A percentile compares a stretch with the other conserved stretches of the same genome.
phyloP scores from a whole-genome alignment of 2,888 invertebrate species.

The Yponomeuta sedellus region DNA sequence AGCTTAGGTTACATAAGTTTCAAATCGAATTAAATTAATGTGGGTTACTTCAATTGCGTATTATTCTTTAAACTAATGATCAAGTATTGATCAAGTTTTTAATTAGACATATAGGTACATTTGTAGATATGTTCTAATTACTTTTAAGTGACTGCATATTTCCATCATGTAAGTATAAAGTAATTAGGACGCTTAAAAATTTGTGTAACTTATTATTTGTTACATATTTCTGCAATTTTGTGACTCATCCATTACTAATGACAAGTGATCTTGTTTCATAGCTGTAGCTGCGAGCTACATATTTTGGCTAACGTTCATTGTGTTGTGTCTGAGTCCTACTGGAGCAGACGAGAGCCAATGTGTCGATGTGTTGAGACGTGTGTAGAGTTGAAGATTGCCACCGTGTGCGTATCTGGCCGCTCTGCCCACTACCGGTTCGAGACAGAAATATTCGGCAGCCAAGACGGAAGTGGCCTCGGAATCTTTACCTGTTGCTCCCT shows the following conservation, averaged over 20 bases:
- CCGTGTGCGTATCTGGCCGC: conserved; percentile 62
- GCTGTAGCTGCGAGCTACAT: neutral
- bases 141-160: neutral
- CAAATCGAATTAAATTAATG: neutral
- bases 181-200: neutral
- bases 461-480: conserved; percentile 77
- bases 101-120: neutral
- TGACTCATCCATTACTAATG: neutral
- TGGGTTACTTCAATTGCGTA: neutral
- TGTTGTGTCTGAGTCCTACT: conserved; percentile 22
- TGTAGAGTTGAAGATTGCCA: conserved; percentile 13
- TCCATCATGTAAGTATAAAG: neutral
- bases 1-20: neutral
- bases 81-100: neutral
- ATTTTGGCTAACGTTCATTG: conserved; percentile 28
- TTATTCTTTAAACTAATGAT: neutral
- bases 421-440: conserved; percentile 74
- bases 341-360: conserved; percentile 34
- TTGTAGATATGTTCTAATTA: too few species aligned
- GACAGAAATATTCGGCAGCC: conserved; percentile 77
- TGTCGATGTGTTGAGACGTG: conserved; percentile 32
- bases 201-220: neutral
- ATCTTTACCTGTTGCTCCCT: conserved; percentile 77
- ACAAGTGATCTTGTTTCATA: neutral
- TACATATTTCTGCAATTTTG: neutral